Evolutionary conservation across 2,113 vertebrate species (phyloP).

Genomic region (Parus major): DNA sequence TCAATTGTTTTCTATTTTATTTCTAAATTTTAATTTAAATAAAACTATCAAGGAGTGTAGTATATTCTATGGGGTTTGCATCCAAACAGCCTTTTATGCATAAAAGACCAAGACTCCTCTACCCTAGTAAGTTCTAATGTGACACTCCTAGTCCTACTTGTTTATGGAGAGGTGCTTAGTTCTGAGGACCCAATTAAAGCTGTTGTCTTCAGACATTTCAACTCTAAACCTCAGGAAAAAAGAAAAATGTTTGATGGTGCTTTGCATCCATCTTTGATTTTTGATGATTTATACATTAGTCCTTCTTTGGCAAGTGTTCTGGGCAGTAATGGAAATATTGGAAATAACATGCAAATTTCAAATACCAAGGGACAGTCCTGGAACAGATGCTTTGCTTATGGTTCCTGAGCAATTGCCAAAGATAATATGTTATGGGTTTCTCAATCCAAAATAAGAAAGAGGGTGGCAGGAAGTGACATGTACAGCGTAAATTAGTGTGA

Average conservation of each 20-base stretch:
- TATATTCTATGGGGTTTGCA: neutral
- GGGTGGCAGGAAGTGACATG: neutral
- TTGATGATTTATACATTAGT: slow-evolving; percentile 8
- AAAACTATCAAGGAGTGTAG: neutral
- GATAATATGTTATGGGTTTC: neutral
- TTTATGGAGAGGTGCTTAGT: neutral
- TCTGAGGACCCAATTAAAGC: neutral
- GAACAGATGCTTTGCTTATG: slow-evolving; percentile 12
- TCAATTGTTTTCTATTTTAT: neutral
- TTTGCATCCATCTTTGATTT: neutral
- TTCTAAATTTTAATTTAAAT: neutral
- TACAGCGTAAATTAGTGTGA: slow-evolving; percentile 15
- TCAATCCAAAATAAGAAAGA: slow-evolving; percentile 14
- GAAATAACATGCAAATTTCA: slow-evolving; percentile 38
- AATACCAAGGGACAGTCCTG: neutral
- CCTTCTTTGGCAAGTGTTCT: slow-evolving; percentile 10
- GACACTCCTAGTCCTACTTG: neutral
- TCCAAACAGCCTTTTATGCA: neutral
- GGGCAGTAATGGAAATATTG: slow-evolving; percentile 1
- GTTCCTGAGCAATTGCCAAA: slow-evolving; percentile 45
- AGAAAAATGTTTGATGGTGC: neutral
- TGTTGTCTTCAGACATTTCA: neutral
- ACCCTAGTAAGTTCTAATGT: neutral
- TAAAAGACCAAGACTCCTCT: neutral
- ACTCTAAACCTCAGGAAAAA: neutral